Percentiles rank a stretch among this genome's conserved stretches.
These are phyloP conservation scores for Catamblyrhynchus diadema DNA, from an alignment of 2,797 vertebrate genomes.

Conservation along the genomic window DNA sequence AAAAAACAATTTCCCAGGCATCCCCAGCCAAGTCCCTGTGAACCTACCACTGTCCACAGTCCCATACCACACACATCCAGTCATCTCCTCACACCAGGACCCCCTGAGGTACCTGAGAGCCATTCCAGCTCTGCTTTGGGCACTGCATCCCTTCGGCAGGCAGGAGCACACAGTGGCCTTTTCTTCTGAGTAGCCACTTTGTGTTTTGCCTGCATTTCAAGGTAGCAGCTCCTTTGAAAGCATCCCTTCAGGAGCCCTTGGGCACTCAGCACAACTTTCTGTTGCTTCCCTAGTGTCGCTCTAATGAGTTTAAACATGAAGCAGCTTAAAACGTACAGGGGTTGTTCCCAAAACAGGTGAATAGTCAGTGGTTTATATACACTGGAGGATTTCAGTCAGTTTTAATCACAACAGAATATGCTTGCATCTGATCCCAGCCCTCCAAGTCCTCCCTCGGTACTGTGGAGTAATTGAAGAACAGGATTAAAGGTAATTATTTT, in stretches of 20 bases:
- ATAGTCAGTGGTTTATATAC: conserved; percentile 4
- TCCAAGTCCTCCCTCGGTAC: neutral
- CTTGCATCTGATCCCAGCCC: neutral
- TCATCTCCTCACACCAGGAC: neutral
- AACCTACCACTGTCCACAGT: neutral
- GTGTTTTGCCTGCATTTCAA: neutral
- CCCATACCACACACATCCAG: neutral
- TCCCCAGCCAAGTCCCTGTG: neutral
- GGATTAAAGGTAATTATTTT: conserved; percentile 37
- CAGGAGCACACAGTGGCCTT: neutral
- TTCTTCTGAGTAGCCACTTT: neutral
- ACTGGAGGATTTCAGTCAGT: neutral
- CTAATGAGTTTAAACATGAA: neutral
- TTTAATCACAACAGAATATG: conserved; percentile 21
- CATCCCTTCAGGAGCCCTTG: neutral
- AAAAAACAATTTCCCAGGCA: neutral
- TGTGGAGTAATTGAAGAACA: conserved; percentile 22
- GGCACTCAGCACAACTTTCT: neutral
- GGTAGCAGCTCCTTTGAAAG: neutral
- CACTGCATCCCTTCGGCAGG: neutral
- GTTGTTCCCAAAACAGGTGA: neutral
- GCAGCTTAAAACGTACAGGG: neutral
- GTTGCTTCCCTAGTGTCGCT: neutral
- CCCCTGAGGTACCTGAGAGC: neutral
- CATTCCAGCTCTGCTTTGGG: neutral